These are phyloP conservation scores for Myripristis murdjan DNA, from an alignment of 2,797 vertebrate species.

Conservation along the genomic window DNA sequence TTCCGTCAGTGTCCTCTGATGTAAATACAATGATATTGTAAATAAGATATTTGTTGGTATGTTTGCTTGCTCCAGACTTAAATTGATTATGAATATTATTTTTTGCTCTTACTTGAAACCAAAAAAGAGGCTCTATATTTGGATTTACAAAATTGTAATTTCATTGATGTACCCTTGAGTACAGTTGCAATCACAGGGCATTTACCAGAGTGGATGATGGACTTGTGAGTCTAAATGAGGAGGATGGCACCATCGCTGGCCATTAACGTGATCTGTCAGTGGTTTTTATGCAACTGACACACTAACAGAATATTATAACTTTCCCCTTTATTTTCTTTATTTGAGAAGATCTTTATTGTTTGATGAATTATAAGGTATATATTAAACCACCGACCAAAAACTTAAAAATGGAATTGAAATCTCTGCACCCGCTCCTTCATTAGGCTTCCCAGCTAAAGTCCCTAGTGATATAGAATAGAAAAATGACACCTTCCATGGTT, in stretches of 20 bases:
- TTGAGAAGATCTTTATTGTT: constrained; percentile 75
- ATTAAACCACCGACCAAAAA: constrained; percentile 80
- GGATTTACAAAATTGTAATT: constrained; percentile 71
- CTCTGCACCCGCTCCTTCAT: constrained; percentile 62
- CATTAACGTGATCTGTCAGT: constrained; percentile 48
- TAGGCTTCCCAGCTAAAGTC: constrained; percentile 40
- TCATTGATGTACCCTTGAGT: constrained; percentile 66
- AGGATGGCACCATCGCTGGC: constrained; percentile 41
- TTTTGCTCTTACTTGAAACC: constrained; percentile 85
- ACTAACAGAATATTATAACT: constrained; percentile 66
- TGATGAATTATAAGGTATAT: constrained; percentile 79
- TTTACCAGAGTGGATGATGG: constrained; percentile 66
- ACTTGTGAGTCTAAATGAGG: constrained; percentile 33
- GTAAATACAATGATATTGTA: constrained; percentile 86
- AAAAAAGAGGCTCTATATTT: constrained; percentile 82
- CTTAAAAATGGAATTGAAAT: constrained; percentile 64
- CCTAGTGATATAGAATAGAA: constrained; percentile 65
- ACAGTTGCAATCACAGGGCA: constrained; percentile 77
- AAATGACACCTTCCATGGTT: constrained; percentile 62
- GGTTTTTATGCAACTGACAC: constrained; percentile 49
- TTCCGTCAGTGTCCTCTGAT: constrained; percentile 78
- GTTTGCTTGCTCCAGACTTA: constrained; percentile 83
- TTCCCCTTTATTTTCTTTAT: constrained; percentile 67
- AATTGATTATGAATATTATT: constrained; percentile 78
- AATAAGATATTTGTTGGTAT: constrained; percentile 85